Evolutionary conservation across 2,797 vertebrate species (phyloP), one percentile per base, ranked within the genome.

Genomic region (Falco columbarius): DNA sequence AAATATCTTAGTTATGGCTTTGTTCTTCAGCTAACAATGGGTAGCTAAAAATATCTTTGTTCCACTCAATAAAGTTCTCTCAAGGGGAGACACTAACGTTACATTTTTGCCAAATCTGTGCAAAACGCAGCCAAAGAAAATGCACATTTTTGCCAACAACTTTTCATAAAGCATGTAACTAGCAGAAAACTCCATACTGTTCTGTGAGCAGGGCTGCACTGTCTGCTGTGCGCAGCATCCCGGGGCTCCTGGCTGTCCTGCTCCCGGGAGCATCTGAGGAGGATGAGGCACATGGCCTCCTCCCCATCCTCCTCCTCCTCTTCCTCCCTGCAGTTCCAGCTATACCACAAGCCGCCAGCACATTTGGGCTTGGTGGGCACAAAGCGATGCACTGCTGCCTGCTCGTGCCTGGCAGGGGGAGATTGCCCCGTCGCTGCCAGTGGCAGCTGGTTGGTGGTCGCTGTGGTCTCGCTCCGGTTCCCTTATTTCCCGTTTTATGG

Each of bases 1-100:
- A 96, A 97, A 97, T 96, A 96, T 95, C 96, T 96, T 96, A 97
- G 97, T 95, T 97, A 96, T 97, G 96, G 96, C 97, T 97, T 97
- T 97, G 96, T 97, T 97, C 95, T 96, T 55, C 94, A 93, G 91
- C 95, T 97, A 96, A 97, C 97, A 97, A 97, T 96, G 96, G 97
- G 97, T 97, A 97, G 96, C 97, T 97, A 97, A 97, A 97, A 97
- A 97, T 97, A 97, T 90, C 97, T 97, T 97, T 97, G 95, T 97
- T 97, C 97, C 96, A 96, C 90, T 96, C 94, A 97, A 82, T 97
- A 95, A 96, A 97, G 55, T 90, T 97, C 89, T 97, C 93, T 96
- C 89, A 90, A 96, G 88, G 92, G 93, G 84, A 95, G 95, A 97
- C 83, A 73, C 94, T 97, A 93, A 90, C 26, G 58, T 38, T 95